Percentiles rank a stretch among this genome's conserved stretches.
phyloP scores from a whole-genome alignment of 2,888 invertebrate species.

The Spatulosminthurus flaviceps region DNA sequence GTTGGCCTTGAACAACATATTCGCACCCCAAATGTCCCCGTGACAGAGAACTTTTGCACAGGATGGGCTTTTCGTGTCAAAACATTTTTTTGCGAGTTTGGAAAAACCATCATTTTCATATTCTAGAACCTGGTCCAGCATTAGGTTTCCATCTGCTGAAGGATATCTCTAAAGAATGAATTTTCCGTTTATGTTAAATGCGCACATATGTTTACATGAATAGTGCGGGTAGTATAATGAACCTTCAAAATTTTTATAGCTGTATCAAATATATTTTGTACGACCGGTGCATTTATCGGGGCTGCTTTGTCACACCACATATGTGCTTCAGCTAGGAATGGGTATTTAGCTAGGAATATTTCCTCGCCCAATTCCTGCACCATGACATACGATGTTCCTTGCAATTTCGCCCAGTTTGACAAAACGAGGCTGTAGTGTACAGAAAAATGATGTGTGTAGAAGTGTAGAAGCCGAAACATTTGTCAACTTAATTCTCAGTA shows the following conservation, averaged over 20 bases:
- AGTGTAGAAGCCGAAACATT: too few species aligned
- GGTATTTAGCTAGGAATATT: slow-evolving; percentile 28
- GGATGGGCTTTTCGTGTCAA: slow-evolving; percentile 4
- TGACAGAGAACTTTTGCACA: slow-evolving; percentile 26
- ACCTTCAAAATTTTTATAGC: slow-evolving; percentile 32
- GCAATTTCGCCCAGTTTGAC: slow-evolving; percentile 29
- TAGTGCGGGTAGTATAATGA: too few species aligned
- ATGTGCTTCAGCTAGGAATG: neutral
- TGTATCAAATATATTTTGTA: slow-evolving; percentile 15
- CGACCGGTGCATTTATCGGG: neutral
- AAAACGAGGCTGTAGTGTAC: slow-evolving; percentile 34
- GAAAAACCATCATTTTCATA: slow-evolving; percentile 9
- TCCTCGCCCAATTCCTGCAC: slow-evolving; percentile 26
- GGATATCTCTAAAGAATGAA: neutral
- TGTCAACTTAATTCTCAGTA: too few species aligned
- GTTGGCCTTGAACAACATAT: slow-evolving; percentile 27
- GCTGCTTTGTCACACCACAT: slow-evolving; percentile 1
- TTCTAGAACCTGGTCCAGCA: slow-evolving; percentile 19
- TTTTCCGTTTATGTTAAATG: too few species aligned
- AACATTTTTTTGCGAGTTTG: slow-evolving; percentile 2
- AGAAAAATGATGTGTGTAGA: too few species aligned
- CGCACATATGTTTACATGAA: too few species aligned
- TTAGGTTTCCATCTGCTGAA: slow-evolving; percentile 1
- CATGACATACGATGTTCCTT: slow-evolving; percentile 29
- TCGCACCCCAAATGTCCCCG: slow-evolving; percentile 41